Base-by-base conservation (phyloP, 2,797 vertebrate species). In the Fundulus diaphanus region DNA sequence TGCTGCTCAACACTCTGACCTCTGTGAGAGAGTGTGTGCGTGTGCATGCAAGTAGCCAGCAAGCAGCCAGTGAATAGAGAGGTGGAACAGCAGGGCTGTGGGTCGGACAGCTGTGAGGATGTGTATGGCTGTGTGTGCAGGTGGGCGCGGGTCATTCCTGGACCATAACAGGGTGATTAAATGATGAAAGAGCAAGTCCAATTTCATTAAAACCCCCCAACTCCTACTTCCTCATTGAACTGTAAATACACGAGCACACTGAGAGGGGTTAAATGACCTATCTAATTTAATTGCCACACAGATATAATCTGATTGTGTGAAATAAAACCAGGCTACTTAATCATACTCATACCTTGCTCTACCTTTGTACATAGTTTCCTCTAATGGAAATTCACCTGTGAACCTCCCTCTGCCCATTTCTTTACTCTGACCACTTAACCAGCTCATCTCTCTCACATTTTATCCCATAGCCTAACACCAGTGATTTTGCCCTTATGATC, bases 151-250 rank as follows among this genome's bases (percentile, higher is more conserved):
- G 91, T 90, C 87, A 92, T 92, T 90, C 59, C 74, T 85, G 76
- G 87, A 86, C 85, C 82, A 92, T 91, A 92, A 92, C 79, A 85
- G 79, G 79, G 84, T 92, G 91, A 94, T 93, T 92, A 92, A 91
- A 93, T 92, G 89, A 94, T 92, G 85, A 92, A 94, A 94, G 86
- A 91, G 83, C 89, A 86, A 88, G 91, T 93, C 89, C 57, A 75
- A 82, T 86, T 89, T 89, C 89, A 88, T 74, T 83, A 87, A 90
- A 84, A 51, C 63, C 57, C 67, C n/a, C 71, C 80, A 37, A 27
- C 68, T 49, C 51, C 70, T 51, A 35, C 70, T 73, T 66, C 59
- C 44, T 76, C 54, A 66, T 68, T 73, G 35, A 70, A 40, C 52
- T 49, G 37, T 73, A 20, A 69, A 65, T 29, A 67, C 61, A 80